Base-by-base conservation (phyloP, 2,888 invertebrate genomes). In the Cheilosia vulpina region DNA sequence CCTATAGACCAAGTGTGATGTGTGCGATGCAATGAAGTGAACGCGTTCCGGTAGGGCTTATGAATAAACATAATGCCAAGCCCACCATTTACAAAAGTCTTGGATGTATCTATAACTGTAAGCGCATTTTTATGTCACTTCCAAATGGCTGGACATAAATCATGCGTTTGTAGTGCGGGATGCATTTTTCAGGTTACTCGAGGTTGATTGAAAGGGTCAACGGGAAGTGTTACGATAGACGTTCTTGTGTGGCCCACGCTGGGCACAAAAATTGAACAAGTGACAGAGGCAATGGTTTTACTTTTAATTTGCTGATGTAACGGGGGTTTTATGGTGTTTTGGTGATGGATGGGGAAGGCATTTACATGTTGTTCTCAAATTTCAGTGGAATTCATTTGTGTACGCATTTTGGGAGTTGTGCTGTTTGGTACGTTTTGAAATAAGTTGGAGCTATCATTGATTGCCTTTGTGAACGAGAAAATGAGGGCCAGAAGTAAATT, bases 41-140 rank as follows among this genome's bases (percentile, higher is more conserved):
- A 21, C 50, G 21, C 52, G 52, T n/a, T 52, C 21, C 15, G 52
- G 52, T 15, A 65, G 58, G 73, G 58, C 69, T 79, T 79, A 79
- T 78, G 68, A 73, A 73, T 73, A 79, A 78, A 78, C 72, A 73
- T 73, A 50, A 71, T 15, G 31, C 34, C n/a, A 21, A 66, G 75
- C 71, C 75, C 80, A 76, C 6, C 75, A 62, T 75, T 66, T 71
- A 76, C 76, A 45, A 15, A 60, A 73, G 68, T 57, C 83, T 84
- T 71, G 66, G 55, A 62, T 47, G 55, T 79, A 43, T n/a, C n/a
- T n/a, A n/a, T 85, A 85, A 81, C 84, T 71, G 80, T 85, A 85
- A 85, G 80, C 45, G 75, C 47, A 72, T 85, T 80, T 80, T 62
- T 76, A 66, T 85, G 80, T 85, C 84, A 72, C 75, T 76, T 80